phyloP scores from a whole-genome alignment of 2,113 vertebrate species.

The Saiga tatarica region DNA sequence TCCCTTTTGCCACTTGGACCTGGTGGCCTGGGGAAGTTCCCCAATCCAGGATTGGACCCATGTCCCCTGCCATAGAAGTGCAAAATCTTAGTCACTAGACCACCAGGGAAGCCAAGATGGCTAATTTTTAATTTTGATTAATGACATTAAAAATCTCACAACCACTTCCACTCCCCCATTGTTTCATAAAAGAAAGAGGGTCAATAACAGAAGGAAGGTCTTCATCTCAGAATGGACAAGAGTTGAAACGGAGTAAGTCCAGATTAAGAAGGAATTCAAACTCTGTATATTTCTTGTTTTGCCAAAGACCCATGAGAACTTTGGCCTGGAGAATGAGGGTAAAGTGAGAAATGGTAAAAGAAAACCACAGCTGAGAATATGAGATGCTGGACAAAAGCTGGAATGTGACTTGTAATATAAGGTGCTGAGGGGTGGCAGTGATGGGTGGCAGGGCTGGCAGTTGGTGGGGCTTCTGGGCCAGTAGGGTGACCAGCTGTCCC shows the following conservation, averaged over 20 bases:
- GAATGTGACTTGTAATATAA: too few species aligned
- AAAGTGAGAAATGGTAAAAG: background rate
- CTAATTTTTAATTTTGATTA: background rate
- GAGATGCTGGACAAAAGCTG: background rate
- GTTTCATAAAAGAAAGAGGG: background rate
- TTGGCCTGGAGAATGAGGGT: background rate
- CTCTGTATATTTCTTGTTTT: background rate
- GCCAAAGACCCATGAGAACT: background rate
- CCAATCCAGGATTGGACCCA: background rate
- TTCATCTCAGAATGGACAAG: background rate
- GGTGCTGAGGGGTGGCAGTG: background rate
- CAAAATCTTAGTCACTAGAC: background rate
- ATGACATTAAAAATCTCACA: background rate
- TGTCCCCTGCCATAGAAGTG: background rate
- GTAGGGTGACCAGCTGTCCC: background rate
- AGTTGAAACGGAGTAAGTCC: background rate
- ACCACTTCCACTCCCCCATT: background rate
- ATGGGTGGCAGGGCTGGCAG: background rate
- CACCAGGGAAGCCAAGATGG: background rate
- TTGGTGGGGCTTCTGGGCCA: background rate
- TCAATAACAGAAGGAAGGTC: fast-evolving
- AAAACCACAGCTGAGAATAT: fast-evolving
- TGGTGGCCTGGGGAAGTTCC: background rate
- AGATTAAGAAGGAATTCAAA: too few species aligned
- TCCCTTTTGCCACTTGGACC: background rate